These are phyloP conservation scores for Coryphaenoides rupestris DNA, from an alignment of 2,113 vertebrate genomes.

Conservation along the genomic window DNA sequence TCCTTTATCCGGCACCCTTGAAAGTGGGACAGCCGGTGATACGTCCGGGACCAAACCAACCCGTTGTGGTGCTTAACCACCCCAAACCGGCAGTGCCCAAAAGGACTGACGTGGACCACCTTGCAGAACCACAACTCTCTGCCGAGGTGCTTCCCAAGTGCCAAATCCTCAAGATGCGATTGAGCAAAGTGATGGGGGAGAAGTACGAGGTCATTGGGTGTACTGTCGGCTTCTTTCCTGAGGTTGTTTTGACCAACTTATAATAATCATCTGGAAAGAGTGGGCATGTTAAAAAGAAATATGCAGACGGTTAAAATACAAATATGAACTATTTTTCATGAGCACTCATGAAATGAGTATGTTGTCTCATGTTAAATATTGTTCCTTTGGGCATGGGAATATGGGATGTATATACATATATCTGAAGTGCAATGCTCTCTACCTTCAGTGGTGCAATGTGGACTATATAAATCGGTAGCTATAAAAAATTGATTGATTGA, in stretches of 20 bases:
- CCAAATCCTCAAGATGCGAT: slow-evolving; percentile 88
- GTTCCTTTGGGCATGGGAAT: no score
- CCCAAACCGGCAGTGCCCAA: slow-evolving; percentile 62
- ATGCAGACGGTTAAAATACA: no score
- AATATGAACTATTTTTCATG: no score
- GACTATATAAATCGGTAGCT: slow-evolving; percentile 10
- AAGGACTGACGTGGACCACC: slow-evolving; percentile 10
- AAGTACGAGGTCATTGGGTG: slow-evolving; percentile 82
- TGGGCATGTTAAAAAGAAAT: no score
- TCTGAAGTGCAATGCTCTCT: slow-evolving; percentile 25
- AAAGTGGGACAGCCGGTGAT: slow-evolving; percentile 81
- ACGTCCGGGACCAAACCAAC: slow-evolving; percentile 85
- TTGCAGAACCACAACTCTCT: not conserved
- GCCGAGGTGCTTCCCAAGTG: slow-evolving; percentile 65
- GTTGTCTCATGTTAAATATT: no score
- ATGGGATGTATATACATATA: slow-evolving; percentile 7
- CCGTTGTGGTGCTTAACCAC: slow-evolving; percentile 94
- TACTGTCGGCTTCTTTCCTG: slow-evolving; percentile 46
- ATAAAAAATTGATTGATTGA: slow-evolving; percentile 11
- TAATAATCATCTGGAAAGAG: no score
- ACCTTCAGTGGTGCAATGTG: not conserved
- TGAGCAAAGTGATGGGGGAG: slow-evolving; percentile 85
- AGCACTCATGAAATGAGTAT: no score
- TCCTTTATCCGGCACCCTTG: slow-evolving; percentile 73
- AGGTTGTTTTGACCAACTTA: no score